A percentile compares a stretch with the other conserved stretches of the same genome.
phyloP scores from a whole-genome alignment of 2,113 vertebrate species.

The Platycercus adscitus region DNA sequence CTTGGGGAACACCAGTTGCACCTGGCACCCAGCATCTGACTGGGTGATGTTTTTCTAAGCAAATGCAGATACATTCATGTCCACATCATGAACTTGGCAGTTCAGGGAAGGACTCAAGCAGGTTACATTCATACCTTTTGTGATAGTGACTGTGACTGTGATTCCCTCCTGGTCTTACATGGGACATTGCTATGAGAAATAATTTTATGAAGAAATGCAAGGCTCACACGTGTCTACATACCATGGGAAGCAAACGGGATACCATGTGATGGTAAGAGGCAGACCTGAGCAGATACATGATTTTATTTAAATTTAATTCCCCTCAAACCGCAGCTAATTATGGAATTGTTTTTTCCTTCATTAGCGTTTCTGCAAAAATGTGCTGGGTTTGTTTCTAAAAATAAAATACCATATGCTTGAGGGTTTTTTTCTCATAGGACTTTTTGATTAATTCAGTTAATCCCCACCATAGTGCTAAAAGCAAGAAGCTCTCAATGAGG shows the following conservation, averaged over 20 bases:
- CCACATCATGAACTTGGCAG: not conserved
- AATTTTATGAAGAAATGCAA: not conserved
- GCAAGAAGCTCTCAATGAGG: not conserved
- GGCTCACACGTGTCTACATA: too few species aligned
- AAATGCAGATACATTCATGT: not conserved
- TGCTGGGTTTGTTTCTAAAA: not conserved
- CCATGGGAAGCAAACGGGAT: not conserved
- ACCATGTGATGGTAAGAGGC: accelerated
- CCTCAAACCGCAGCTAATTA: not conserved
- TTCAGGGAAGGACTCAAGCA: too few species aligned
- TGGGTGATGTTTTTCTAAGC: not conserved
- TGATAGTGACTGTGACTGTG: not conserved
- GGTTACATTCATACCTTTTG: not conserved
- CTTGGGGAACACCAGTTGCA: not conserved
- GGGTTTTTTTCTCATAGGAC: not conserved
- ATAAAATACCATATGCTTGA: too few species aligned
- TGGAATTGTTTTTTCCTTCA: not conserved
- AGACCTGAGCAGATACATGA: not conserved
- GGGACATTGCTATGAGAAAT: not conserved
- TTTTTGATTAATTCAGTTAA: not conserved
- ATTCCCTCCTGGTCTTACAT: not conserved
- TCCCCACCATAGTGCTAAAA: too few species aligned
- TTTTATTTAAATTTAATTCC: not conserved
- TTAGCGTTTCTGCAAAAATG: not conserved
- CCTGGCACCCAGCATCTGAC: not conserved